phyloP scores from a whole-genome alignment of 2,797 vertebrate genomes.

The Anabacerthia variegaticeps region DNA sequence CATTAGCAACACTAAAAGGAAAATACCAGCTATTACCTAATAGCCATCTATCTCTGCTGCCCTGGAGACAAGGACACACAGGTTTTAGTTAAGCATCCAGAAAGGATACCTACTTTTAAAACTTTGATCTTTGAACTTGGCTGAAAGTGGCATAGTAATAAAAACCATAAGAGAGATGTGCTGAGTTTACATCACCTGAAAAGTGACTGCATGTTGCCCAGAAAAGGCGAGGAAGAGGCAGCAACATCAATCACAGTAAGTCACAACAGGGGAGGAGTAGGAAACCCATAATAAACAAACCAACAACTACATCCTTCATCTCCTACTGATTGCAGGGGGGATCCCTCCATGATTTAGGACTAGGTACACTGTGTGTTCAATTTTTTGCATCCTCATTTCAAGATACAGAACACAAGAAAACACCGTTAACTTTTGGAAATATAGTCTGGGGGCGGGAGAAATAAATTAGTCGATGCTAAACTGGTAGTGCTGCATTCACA shows the following conservation, averaged over 20 bases:
- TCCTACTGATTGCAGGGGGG: neutral
- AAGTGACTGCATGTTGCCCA: neutral
- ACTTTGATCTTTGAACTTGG: neutral
- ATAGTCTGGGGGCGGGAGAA: accelerated
- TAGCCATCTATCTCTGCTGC: neutral
- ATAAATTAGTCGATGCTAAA: neutral
- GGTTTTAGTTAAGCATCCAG: neutral
- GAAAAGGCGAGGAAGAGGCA: neutral
- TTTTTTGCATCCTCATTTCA: neutral
- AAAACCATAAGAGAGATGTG: neutral
- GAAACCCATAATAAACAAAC: neutral
- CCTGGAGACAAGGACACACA: neutral
- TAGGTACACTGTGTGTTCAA: neutral
- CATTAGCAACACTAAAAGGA: neutral
- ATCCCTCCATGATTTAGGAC: neutral
- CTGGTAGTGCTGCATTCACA: neutral
- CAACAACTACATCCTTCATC: neutral
- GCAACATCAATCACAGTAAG: neutral
- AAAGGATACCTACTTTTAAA: neutral
- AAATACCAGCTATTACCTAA: neutral
- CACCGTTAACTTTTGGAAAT: neutral
- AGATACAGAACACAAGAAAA: neutral
- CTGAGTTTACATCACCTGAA: neutral
- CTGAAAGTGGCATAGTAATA: neutral
- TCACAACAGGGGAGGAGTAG: neutral